These are phyloP conservation scores for Trinorchestia longiramus DNA, from an alignment of 1,140 invertebrate genomes.

Conservation along the genomic window DNA sequence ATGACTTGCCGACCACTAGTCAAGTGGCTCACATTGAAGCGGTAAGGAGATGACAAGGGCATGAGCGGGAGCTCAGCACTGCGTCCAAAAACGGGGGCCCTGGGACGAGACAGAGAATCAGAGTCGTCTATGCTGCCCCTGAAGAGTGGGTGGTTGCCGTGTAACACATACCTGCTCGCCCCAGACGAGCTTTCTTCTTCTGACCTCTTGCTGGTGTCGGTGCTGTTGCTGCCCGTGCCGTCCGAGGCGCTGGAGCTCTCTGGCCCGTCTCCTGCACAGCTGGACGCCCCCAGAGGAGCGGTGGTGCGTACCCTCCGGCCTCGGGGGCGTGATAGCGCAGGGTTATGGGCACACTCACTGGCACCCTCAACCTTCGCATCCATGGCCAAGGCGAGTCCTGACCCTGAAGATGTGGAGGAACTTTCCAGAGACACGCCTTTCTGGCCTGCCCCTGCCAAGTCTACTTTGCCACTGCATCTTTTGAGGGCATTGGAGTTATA, in stretches of 20 bases:
- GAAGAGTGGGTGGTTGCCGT: background rate
- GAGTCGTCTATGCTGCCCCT: background rate
- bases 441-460: background rate
- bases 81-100: constrained; percentile 44
- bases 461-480: background rate
- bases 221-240: background rate
- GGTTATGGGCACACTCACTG: background rate
- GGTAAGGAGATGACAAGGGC: constrained; percentile 56
- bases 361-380: constrained; percentile 68
- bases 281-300: background rate
- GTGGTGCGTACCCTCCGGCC: background rate
- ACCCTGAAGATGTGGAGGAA: constrained; percentile 75
- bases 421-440: constrained; percentile 71
- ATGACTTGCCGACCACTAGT: background rate
- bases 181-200: constrained; percentile 13
- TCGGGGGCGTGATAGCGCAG: background rate
- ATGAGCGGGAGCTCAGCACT: constrained; percentile 63
- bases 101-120: constrained; percentile 57
- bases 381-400: constrained; percentile 75
- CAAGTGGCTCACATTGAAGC: background rate
- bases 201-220: background rate
- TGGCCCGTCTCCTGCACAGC: constrained; percentile 67
- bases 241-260: constrained; percentile 11
- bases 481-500: background rate
- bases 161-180: constrained; percentile 35